Conservation (phyloP, 2,888 invertebrate species). For the Trachelus stipa region DNA sequence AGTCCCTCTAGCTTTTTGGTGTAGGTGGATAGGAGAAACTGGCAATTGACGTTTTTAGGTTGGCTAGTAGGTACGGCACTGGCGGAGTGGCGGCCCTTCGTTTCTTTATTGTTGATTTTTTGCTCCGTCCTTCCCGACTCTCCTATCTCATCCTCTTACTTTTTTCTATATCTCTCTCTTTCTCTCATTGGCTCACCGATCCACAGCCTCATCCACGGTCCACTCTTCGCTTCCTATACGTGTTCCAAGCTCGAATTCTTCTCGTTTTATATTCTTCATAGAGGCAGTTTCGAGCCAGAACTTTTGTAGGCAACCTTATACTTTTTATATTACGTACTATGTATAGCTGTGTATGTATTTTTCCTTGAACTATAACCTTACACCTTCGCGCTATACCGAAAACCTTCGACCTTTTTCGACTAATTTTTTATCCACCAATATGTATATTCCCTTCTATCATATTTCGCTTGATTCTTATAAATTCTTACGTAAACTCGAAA, state of each 20-base stretch:
- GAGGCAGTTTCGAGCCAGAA: background rate
- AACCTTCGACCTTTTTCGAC: background rate
- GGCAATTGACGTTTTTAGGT: conserved; percentile 48
- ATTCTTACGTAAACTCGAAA: too few relatives aligned
- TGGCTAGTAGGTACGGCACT: conserved; percentile 39
- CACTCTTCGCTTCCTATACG: conserved; percentile 10
- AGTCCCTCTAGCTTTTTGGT: background rate
- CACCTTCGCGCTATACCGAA: background rate
- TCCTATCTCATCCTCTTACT: conserved; percentile 11
- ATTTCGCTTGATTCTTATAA: background rate
- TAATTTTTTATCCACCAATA: background rate
- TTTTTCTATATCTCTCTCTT: background rate
- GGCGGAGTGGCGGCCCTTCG: conserved; percentile 39
- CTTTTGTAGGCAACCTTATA: background rate
- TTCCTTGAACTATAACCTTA: background rate
- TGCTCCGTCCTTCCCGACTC: conserved; percentile 34
- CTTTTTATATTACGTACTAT: background rate
- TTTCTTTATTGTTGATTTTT: conserved; percentile 44
- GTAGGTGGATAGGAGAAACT: conserved; percentile 13
- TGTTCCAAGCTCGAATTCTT: background rate
- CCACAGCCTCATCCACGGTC: conserved; percentile 11
- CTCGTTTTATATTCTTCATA: background rate
- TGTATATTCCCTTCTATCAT: background rate
- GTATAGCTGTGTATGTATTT: background rate
- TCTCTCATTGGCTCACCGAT: conserved; percentile 7